phyloP scores from a whole-genome alignment of 2,888 invertebrate genomes.

The Caenorhabditis virilis region DNA sequence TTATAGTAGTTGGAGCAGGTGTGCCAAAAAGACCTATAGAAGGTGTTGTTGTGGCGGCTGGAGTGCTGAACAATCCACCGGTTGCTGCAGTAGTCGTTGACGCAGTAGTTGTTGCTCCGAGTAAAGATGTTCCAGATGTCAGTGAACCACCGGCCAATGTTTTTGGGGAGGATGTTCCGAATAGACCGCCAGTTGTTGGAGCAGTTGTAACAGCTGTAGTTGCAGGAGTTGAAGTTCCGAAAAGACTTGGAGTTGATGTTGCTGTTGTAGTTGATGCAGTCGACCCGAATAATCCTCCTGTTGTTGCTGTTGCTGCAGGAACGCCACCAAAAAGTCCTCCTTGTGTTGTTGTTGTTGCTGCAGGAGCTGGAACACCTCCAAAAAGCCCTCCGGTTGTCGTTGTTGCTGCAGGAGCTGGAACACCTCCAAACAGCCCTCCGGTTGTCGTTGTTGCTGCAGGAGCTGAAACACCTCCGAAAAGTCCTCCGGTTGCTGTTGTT shows the following conservation, averaged over 20 bases:
- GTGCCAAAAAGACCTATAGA: conserved; percentile 4
- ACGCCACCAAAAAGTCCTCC: conserved; percentile 6
- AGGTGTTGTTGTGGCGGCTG: conserved; percentile 8
- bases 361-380: conserved; percentile 4
- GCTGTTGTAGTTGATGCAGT: background rate
- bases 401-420: conserved; percentile 4
- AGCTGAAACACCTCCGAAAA: conserved; percentile 2
- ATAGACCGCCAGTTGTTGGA: background rate
- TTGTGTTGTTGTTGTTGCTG: background rate
- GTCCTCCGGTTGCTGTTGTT: background rate
- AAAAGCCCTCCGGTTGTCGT: conserved; percentile 1
- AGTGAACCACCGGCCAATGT: background rate
- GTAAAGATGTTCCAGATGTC: background rate
- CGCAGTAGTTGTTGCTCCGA: background rate
- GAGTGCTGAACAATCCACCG: too few relatives aligned
- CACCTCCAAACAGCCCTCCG: background rate
- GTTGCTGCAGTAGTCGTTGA: conserved; percentile 3
- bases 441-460: conserved; percentile 1
- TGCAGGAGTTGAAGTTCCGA: background rate
- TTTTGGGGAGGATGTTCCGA: background rate
- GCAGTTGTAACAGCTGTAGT: background rate
- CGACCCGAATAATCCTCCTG: background rate
- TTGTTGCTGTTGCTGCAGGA: background rate
- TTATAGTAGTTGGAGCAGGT: conserved; percentile 3
- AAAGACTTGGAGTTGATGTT: conserved; percentile 6